A percentile compares a stretch with the other conserved stretches of the same genome.
Conservation (phyloP, 2,888 invertebrate genomes). For the Meta bourneti region DNA sequence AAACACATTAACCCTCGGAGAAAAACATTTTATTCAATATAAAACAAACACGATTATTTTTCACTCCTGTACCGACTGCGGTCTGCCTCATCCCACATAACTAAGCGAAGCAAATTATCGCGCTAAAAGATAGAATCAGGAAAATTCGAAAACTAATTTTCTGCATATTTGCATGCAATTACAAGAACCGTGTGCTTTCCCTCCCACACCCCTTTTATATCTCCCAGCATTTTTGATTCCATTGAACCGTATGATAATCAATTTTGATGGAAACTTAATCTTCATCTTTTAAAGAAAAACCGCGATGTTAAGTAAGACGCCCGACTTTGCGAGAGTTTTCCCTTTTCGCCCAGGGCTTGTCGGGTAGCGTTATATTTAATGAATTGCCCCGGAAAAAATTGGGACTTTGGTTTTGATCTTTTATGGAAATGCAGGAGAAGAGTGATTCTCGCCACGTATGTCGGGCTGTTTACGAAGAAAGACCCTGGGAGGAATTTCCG, state of each 20-base stretch:
- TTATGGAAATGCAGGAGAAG: neutral
- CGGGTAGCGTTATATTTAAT: neutral
- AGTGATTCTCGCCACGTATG: neutral
- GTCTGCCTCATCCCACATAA: neutral
- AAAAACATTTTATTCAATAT: neutral
- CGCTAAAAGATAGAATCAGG: neutral
- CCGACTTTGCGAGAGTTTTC: neutral
- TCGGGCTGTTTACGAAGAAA: neutral
- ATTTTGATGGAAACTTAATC: conserved; percentile 1
- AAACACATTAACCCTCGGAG: neutral
- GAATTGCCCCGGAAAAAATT: neutral
- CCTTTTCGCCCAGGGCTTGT: neutral
- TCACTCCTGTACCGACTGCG: neutral
- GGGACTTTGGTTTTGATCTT: neutral
- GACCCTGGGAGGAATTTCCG: neutral
- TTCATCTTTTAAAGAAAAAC: neutral
- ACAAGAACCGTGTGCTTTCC: neutral
- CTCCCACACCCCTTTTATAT: neutral
- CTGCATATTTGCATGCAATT: conserved; percentile 1
- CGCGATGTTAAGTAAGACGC: neutral
- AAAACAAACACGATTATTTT: neutral
- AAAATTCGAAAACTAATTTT: neutral
- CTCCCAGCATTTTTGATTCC: neutral
- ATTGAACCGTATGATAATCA: neutral
- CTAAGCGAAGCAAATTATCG: neutral